Evolutionary conservation across 2,797 vertebrate species (phyloP), one percentile per base, ranked within the genome.

Genomic region (Crossoptilon crossoptilon): DNA sequence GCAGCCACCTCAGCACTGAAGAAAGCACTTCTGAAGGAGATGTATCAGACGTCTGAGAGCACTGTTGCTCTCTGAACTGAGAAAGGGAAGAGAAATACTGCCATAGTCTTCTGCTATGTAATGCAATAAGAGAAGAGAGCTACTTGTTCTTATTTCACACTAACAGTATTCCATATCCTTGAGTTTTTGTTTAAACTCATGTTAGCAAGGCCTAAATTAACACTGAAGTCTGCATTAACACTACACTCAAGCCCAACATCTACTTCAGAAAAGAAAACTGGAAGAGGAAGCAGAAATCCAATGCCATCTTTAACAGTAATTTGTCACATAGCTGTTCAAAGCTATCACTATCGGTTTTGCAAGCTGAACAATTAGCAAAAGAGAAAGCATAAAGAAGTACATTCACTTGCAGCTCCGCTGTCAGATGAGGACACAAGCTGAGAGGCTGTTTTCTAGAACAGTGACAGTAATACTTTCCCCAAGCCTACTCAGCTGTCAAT

Each of bases 401-500:
- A 68, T 81, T 91, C 86, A 55, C 72, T 93, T 95, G 85, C 91
- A 95, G 89, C 82, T 90, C 88, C 70, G 14, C 93, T 91, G 95
- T 89, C 88, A 64, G 63, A 81, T 5, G 56, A 85, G 81, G 93
- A 95, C 93, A 83, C 72, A 77, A 90, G 90, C 90, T 83, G 44
- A 78, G 93, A 91, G 85, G 84, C 51, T 97, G 91, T 96, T 96
- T 97, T 95, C 86, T 53, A 93, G 92, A 94, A 94, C 76, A 79
- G 46, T 95, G 91, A 85, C 96, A 95, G 62, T 76, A 76, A 97
- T 69, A 73, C 87, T 96, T 96, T 97, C 93, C 94, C 93, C 85
- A 92, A 91, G 94, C 94, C 97, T 89, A 92, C 96, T 96, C 89
- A 96, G 46, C 95, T 97, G 96, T 96, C 94, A 97, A 51, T 78